These are phyloP conservation scores for Slavum lentiscoides DNA, from an alignment of 2,888 invertebrate genomes.

Conservation along the genomic window DNA sequence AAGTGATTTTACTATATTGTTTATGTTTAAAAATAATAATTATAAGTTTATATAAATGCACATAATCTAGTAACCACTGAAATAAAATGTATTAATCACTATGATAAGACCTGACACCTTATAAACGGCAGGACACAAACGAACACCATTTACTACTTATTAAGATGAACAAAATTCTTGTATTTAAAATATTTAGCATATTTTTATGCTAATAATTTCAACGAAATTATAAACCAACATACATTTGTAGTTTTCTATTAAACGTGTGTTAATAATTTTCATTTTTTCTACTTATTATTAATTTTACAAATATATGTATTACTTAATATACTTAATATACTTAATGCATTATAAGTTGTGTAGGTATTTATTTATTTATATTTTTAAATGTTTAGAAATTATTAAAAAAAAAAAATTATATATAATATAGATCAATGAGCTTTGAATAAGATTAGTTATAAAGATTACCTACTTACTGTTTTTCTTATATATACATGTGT, in stretches of 20 bases:
- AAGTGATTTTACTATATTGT: slow-evolving; percentile 23
- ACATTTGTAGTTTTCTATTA: slow-evolving; percentile 28
- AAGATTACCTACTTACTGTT: slow-evolving; percentile 26
- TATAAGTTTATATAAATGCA: slow-evolving; percentile 33
- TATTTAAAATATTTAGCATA: slow-evolving; percentile 17
- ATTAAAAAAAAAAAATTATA: not conserved
- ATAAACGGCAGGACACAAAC: slow-evolving; percentile 11
- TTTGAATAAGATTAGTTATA: slow-evolving; percentile 19
- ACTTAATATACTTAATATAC: slow-evolving; percentile 19
- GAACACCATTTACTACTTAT: slow-evolving; percentile 26
- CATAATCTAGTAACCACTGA: slow-evolving; percentile 28
- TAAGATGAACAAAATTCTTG: slow-evolving; percentile 36
- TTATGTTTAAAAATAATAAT: slow-evolving; percentile 16
- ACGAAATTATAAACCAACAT: slow-evolving; percentile 15
- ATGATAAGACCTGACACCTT: slow-evolving; percentile 5
- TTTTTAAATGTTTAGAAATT: not conserved
- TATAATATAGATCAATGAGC: slow-evolving; percentile 31
- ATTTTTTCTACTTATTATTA: slow-evolving; percentile 19
- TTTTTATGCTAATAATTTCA: slow-evolving; percentile 33
- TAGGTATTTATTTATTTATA: slow-evolving; percentile 16
- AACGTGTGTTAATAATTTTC: slow-evolving; percentile 3
- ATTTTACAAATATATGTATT: not conserved
- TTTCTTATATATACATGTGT: not conserved
- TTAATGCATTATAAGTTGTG: slow-evolving; percentile 9
- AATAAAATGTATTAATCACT: slow-evolving; percentile 22